These are phyloP conservation scores for Drosophila dives DNA, from an alignment of 2,888 invertebrate species.

Conservation along the genomic window DNA sequence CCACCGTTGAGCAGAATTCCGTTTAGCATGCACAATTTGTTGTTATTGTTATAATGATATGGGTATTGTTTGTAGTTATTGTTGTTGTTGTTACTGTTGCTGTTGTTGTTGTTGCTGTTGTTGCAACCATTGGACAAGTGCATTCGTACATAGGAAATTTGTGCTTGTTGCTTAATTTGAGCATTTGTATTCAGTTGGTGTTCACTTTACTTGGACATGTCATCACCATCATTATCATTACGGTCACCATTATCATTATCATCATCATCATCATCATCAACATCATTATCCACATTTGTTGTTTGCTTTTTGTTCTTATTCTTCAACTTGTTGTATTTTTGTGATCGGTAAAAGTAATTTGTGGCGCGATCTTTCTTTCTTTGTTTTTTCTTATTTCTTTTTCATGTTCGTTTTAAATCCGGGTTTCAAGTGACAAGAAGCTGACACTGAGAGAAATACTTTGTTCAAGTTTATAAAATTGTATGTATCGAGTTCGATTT, in stretches of 20 bases:
- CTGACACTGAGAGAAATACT: slow-evolving; percentile 55
- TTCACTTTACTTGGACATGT: slow-evolving; percentile 52
- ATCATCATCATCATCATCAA: slow-evolving; percentile 8
- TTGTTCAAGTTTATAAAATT: background rate
- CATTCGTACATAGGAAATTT: slow-evolving; percentile 76
- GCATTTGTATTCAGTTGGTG: slow-evolving; percentile 72
- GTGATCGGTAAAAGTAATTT: slow-evolving; percentile 78
- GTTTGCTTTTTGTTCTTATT: slow-evolving; percentile 17
- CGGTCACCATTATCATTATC: slow-evolving; percentile 37
- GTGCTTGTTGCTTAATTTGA: slow-evolving; percentile 67
- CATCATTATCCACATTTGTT: background rate
- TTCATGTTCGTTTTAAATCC: slow-evolving; percentile 71
- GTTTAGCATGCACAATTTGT: slow-evolving; percentile 69
- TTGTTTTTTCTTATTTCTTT: slow-evolving; percentile 29
- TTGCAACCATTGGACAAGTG: slow-evolving; percentile 74
- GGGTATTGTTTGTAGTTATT: slow-evolving; percentile 23
- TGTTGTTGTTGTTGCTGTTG: background rate
- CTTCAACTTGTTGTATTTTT: slow-evolving; percentile 27
- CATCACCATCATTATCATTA: slow-evolving; percentile 29
- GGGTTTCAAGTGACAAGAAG: slow-evolving; percentile 73
- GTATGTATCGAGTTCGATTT: background rate
- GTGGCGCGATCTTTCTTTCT: slow-evolving; percentile 70
- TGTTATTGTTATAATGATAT: slow-evolving; percentile 36
- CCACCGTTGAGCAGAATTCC: slow-evolving; percentile 30
- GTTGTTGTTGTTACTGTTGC: slow-evolving; percentile 9